Percentiles rank a stretch among this genome's conserved stretches.
These are phyloP conservation scores for Ataeniobius toweri DNA, from an alignment of 2,797 vertebrate species.

Conservation along the genomic window DNA sequence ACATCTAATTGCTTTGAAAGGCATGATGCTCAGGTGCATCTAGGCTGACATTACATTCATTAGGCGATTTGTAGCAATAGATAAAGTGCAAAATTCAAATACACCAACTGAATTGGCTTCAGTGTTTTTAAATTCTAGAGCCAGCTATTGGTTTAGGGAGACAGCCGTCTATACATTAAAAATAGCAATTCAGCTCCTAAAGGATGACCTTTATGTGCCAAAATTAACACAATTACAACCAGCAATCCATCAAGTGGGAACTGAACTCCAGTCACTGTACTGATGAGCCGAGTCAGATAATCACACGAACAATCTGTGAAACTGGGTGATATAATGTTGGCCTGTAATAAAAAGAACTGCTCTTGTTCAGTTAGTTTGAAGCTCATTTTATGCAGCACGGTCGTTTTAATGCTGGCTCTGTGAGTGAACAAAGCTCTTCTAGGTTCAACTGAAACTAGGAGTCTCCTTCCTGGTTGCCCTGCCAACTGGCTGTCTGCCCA, in stretches of 20 bases:
- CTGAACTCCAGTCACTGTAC: constrained; percentile 31
- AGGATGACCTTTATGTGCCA: constrained; percentile 51
- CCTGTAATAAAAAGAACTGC: constrained; percentile 29
- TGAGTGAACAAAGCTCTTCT: constrained; percentile 43
- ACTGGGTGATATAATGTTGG: constrained; percentile 9
- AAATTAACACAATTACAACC: constrained; percentile 66
- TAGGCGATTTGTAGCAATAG: constrained; percentile 15
- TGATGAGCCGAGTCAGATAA: constrained; percentile 36
- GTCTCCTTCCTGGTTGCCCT: constrained; percentile 56
- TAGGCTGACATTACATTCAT: constrained; percentile 3
- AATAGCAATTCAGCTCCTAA: constrained; percentile 37
- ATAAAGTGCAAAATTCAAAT: constrained; percentile 24
- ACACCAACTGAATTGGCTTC: constrained; percentile 17
- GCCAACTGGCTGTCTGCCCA: constrained; percentile 76
- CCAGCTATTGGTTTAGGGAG: constrained; percentile 46
- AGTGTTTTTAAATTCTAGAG: constrained; percentile 26
- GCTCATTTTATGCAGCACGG: constrained; percentile 28
- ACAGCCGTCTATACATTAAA: constrained; percentile 49
- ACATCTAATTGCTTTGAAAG: not conserved
- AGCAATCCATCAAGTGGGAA: constrained; percentile 56
- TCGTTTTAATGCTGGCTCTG: constrained; percentile 15
- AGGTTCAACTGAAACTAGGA: constrained; percentile 59
- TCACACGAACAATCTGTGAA: constrained; percentile 36
- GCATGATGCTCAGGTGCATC: not conserved
- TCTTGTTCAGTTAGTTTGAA: constrained; percentile 24